A percentile compares a stretch with the other conserved stretches of the same genome.
Conservation (phyloP, 2,797 vertebrate genomes). For the Sebastes trivittatus region DNA sequence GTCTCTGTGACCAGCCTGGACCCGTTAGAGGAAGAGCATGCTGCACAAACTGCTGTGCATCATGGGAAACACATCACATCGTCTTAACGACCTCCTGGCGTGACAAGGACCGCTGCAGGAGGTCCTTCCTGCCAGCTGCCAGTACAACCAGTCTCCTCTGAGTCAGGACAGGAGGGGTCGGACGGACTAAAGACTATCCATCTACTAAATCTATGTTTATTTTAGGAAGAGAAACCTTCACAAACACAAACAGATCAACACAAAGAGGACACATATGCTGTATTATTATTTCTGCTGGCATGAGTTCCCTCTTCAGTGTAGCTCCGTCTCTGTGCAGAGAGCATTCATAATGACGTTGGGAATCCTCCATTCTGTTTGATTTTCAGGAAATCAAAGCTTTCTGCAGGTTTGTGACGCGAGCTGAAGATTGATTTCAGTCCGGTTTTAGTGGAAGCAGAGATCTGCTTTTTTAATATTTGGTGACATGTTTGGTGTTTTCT, state of each 20-base stretch:
- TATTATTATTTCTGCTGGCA: neutral
- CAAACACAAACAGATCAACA: neutral
- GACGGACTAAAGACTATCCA: neutral
- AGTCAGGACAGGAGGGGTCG: no score
- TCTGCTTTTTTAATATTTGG: no score
- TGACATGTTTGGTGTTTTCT: neutral
- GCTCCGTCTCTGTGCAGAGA: neutral
- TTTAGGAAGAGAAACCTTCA: neutral
- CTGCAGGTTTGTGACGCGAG: conserved; percentile 10
- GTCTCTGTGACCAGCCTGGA: no score
- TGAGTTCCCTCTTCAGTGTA: neutral
- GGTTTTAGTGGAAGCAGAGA: neutral
- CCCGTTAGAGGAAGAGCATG: no score
- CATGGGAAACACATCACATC: no score
- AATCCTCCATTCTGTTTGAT: conserved; percentile 34
- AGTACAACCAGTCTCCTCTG: no score
- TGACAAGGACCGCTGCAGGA: no score
- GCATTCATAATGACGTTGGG: neutral
- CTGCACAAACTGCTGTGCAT: no score
- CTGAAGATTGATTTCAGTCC: neutral
- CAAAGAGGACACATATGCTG: neutral
- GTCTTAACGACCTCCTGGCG: no score
- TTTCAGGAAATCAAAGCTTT: conserved; percentile 24
- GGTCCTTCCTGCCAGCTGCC: no score
- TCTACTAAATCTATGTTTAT: neutral